These are phyloP conservation scores for Thumatha senex DNA, from an alignment of 2,888 invertebrate species.

Conservation along the genomic window DNA sequence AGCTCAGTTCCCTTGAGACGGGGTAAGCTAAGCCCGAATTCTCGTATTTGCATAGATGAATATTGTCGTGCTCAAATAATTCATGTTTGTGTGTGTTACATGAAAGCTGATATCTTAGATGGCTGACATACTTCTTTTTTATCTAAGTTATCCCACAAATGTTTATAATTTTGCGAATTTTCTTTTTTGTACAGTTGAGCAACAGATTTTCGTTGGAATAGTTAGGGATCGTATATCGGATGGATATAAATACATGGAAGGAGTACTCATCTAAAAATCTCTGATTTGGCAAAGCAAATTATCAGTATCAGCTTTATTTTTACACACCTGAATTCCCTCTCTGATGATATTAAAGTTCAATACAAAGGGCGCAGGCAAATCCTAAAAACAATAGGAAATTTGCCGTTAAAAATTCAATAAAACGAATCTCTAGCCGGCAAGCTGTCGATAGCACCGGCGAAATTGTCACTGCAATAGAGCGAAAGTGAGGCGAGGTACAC, in stretches of 20 bases:
- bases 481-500: neutral
- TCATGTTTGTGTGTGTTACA: slow-evolving; percentile 7
- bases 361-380: too few relatives aligned
- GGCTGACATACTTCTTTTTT: slow-evolving; percentile 30
- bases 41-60: slow-evolving; percentile 51
- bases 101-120: slow-evolving; percentile 34
- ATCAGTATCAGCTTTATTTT: too few relatives aligned
- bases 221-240: too few relatives aligned
- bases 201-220: too few relatives aligned
- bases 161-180: slow-evolving; percentile 7
- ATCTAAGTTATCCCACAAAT: slow-evolving; percentile 8
- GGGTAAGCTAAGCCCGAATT: slow-evolving; percentile 29
- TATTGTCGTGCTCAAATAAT: slow-evolving; percentile 32
- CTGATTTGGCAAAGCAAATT: too few relatives aligned
- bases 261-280: too few relatives aligned
- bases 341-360: too few relatives aligned
- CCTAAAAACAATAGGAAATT: neutral
- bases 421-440: neutral
- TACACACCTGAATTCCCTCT: too few relatives aligned
- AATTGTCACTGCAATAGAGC: neutral
- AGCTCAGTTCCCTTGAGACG: slow-evolving; percentile 29
- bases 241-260: too few relatives aligned
- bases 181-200: neutral
- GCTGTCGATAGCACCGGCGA: neutral
- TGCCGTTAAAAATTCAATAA: neutral